Base-by-base conservation (phyloP, 2,888 invertebrate genomes). In the Cosmorhoe ocellata region DNA sequence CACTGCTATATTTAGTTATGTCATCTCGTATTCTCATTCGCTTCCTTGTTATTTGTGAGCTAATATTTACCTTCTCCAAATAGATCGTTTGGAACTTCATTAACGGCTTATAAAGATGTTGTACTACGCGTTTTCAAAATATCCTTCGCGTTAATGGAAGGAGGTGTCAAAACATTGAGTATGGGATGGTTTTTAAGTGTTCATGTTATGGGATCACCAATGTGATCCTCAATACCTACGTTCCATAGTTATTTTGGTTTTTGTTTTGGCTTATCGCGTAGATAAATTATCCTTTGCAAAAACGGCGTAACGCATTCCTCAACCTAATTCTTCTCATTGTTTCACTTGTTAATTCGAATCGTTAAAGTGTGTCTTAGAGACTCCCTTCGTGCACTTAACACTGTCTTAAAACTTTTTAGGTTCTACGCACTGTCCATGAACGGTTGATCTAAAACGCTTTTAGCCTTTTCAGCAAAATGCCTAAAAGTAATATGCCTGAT, bases 11-110 rank as follows among this genome's bases (percentile, higher is more conserved):
- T 61, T 43, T 46, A 57, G 27, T 34, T 49, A 31, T 57, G 61
- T 61, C 61, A 59, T 59, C 56, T 57, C 32, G 51, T 53, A 56
- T 58, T 56, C 59, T 51, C 53, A 47, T 53, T 58, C 59, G 56
- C 41, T 61, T 59, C 59, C 58, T 56, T 52, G 59, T 62, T 61
- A 61, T 59, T 56, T 62, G 31, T 53, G 50, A 51, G 50, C 49
- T 56, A 57, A 57, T 57, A 56, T 61, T 57, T 58, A 55, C 56
- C 47, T 40, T 52, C 58, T 52, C 27, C 38, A 59, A 59, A 59
- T 59, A 61, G 59, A 56, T 28, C 45, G 43, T 51, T 54, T 12
- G 42, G 45, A 54, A 47, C 53, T 59, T 53, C 54, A 54, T 56
- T 62, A 58, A 50, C 56, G 33, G 50, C 42, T 53, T 48, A 51